These are phyloP conservation scores for Colletes collaris DNA, from an alignment of 2,888 invertebrate genomes.

Conservation along the genomic window DNA sequence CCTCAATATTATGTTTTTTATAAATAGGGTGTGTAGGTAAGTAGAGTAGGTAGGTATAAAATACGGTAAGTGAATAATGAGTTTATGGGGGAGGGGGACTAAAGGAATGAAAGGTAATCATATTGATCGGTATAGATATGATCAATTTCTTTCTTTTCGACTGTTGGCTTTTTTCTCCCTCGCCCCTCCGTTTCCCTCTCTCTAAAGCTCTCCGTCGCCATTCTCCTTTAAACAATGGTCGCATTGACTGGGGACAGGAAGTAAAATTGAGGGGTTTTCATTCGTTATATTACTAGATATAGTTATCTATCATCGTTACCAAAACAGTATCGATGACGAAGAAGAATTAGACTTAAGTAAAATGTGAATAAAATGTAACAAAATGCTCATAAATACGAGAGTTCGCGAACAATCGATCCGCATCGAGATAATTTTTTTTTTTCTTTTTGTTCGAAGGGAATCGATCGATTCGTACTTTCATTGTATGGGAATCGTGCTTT, in stretches of 20 bases:
- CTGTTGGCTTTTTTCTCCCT: constrained; percentile 10
- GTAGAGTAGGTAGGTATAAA: constrained; percentile 74
- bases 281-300: constrained; percentile 76
- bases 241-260: constrained; percentile 61
- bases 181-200: not conserved
- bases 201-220: constrained; percentile 11
- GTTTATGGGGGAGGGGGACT: constrained; percentile 55
- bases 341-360: constrained; percentile 76
- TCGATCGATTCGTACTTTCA: constrained; percentile 59
- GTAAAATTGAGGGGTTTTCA: constrained; percentile 62
- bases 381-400: constrained; percentile 81
- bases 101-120: constrained; percentile 60
- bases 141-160: constrained; percentile 19
- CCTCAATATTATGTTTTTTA: constrained; percentile 82
- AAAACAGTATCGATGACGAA: constrained; percentile 66
- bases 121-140: constrained; percentile 37
- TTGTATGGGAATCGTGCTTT: constrained; percentile 43
- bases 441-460: constrained; percentile 38
- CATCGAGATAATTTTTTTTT: constrained; percentile 46
- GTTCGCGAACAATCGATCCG: constrained; percentile 78
- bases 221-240: constrained; percentile 56
- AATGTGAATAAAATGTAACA: constrained; percentile 82
- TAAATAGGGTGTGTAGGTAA: constrained; percentile 80
- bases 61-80: constrained; percentile 68
- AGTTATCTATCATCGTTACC: constrained; percentile 64